phyloP scores from a whole-genome alignment of 2,113 vertebrate genomes.

The Raja brachyura region DNA sequence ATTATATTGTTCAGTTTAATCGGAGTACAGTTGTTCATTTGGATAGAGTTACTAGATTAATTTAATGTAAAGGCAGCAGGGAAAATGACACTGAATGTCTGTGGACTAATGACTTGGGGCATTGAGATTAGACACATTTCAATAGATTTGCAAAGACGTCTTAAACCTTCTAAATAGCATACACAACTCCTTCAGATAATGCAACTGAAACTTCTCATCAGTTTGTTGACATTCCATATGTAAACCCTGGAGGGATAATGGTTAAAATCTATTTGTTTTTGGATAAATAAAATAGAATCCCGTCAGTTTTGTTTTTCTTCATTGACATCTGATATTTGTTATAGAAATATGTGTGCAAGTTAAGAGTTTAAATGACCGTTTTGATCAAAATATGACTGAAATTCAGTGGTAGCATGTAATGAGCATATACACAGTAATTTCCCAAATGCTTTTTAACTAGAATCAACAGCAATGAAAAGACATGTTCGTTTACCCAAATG shows the following conservation, averaged over 20 bases:
- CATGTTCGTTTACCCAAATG: not conserved
- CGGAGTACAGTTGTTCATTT: not conserved
- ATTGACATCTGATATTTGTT: conserved; percentile 12
- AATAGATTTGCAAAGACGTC: conserved; percentile 18
- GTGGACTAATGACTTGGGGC: not conserved
- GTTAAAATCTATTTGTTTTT: conserved; percentile 15
- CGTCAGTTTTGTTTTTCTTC: not conserved
- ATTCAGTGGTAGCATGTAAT: not conserved
- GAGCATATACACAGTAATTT: not conserved
- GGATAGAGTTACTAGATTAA: not conserved
- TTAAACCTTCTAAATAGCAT: conserved; percentile 28
- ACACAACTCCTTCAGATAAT: conserved; percentile 18
- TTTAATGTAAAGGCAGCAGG: not conserved
- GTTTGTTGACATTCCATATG: conserved; percentile 27
- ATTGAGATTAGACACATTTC: not conserved
- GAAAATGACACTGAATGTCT: not conserved
- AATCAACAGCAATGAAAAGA: not conserved
- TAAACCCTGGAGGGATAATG: conserved; percentile 1
- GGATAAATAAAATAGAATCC: not conserved
- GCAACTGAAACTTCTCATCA: conserved; percentile 10
- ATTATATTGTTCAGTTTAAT: too few relatives aligned
- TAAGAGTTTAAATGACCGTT: not conserved
- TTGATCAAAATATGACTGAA: not conserved
- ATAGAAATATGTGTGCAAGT: not conserved
- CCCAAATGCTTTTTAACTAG: not conserved